These are phyloP conservation scores for Oscheius sp. DNA, from an alignment of 2,888 invertebrate species.

Conservation along the genomic window DNA sequence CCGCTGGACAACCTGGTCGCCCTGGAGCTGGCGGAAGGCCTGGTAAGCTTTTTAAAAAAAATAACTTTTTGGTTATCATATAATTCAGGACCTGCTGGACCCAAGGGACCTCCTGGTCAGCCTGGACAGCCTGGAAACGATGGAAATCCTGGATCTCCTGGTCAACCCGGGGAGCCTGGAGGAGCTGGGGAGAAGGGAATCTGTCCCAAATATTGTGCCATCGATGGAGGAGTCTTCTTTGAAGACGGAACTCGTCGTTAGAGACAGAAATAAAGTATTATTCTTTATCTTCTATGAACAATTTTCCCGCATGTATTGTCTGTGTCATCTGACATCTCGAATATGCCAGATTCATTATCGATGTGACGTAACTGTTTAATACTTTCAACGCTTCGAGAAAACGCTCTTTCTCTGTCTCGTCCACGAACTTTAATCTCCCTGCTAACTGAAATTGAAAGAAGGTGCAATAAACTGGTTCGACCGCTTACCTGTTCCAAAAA, in stretches of 20 bases:
- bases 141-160: constrained; percentile 53
- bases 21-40: constrained; percentile 56
- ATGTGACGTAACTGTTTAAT: constrained; percentile 20
- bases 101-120: constrained; percentile 55
- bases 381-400: constrained; percentile 15
- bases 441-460: constrained; percentile 19
- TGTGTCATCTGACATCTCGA: constrained; percentile 24
- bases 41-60: constrained; percentile 28
- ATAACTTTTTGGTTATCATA: background rate
- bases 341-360: constrained; percentile 28
- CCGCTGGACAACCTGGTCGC: constrained; percentile 59
- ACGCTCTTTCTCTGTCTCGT: constrained; percentile 17
- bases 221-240: constrained; percentile 67
- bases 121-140: constrained; percentile 52
- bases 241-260: constrained; percentile 63
- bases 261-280: background rate
- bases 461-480: too few species aligned
- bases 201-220: constrained; percentile 59
- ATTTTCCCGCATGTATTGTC: background rate
- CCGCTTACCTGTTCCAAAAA: constrained; percentile 25
- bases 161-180: constrained; percentile 44
- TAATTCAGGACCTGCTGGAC: constrained; percentile 40
- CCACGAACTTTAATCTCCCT: constrained; percentile 18
- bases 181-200: constrained; percentile 55
- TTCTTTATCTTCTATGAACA: constrained; percentile 14